Conservation (phyloP, 2,797 vertebrate genomes). For the Pseudochirops cupreus region DNA sequence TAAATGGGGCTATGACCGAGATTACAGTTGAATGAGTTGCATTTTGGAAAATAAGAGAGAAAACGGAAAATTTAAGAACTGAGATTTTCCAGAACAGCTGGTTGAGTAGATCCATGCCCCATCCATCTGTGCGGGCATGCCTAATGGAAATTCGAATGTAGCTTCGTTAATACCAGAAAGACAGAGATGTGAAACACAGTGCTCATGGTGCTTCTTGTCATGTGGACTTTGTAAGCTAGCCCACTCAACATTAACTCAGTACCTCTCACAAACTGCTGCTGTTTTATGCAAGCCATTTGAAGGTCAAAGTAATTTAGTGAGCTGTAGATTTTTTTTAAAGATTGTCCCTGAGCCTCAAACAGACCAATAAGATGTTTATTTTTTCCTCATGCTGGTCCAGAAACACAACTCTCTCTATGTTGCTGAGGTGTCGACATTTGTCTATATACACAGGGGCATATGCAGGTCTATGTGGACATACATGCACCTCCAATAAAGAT, state of each 20-base stretch:
- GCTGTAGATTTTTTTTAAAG: conserved; percentile 78
- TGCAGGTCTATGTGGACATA: conserved; percentile 45
- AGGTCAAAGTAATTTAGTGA: conserved; percentile 78
- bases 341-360: conserved; percentile 90
- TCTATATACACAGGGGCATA: conserved; percentile 47
- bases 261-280: conserved; percentile 87
- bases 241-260: conserved; percentile 75
- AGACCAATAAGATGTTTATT: conserved; percentile 77
- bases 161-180: conserved; percentile 36
- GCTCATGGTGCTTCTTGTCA: conserved; percentile 57
- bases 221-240: conserved; percentile 38
- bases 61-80: not conserved
- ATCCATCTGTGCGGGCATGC: conserved; percentile 45
- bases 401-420: conserved; percentile 77
- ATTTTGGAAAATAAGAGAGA: conserved; percentile 70
- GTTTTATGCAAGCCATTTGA: conserved; percentile 84
- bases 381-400: conserved; percentile 71
- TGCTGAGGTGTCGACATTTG: conserved; percentile 48
- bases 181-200: not conserved
- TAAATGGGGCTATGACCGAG: conserved; percentile 32
- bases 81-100: conserved; percentile 43
- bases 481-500: conserved; percentile 63
- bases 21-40: conserved; percentile 5
- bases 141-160: conserved; percentile 28
- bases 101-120: conserved; percentile 33